phyloP scores from a whole-genome alignment of 2,113 vertebrate genomes.

The Oreochromis niloticus region DNA sequence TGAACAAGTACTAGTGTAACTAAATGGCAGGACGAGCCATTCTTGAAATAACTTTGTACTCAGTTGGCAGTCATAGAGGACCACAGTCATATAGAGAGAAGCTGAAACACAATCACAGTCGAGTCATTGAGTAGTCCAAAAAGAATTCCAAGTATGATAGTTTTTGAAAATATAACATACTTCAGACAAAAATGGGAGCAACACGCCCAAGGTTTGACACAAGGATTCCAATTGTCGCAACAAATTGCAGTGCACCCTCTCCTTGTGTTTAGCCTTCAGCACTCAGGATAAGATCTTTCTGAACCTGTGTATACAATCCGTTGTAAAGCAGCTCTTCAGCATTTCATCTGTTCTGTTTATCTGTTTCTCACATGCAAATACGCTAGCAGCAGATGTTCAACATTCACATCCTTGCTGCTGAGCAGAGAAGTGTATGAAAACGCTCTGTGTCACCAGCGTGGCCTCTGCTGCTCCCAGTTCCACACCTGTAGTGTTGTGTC shows the following conservation, averaged over 20 bases:
- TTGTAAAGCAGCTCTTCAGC: background rate
- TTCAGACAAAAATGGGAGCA: background rate
- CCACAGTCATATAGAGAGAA: background rate
- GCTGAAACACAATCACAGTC: background rate
- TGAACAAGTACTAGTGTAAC: background rate
- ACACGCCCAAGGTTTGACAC: background rate
- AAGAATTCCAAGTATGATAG: background rate
- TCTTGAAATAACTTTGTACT: background rate
- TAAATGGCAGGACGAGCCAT: background rate
- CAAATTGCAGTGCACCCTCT: background rate
- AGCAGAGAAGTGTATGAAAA: background rate
- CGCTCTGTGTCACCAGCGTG: background rate
- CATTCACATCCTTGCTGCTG: background rate
- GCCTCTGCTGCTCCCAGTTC: background rate
- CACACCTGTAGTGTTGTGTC: background rate
- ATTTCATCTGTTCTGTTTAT: background rate
- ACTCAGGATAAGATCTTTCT: background rate
- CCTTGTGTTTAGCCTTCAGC: background rate
- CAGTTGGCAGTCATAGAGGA: background rate
- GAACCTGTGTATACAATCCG: background rate
- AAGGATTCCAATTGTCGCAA: background rate
- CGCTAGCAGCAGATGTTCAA: background rate
- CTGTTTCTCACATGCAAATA: background rate
- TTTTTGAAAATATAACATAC: background rate
- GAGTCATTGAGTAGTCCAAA: background rate